These are phyloP conservation scores for Trichopoda pennipes DNA, from an alignment of 2,888 invertebrate genomes.

Conservation along the genomic window DNA sequence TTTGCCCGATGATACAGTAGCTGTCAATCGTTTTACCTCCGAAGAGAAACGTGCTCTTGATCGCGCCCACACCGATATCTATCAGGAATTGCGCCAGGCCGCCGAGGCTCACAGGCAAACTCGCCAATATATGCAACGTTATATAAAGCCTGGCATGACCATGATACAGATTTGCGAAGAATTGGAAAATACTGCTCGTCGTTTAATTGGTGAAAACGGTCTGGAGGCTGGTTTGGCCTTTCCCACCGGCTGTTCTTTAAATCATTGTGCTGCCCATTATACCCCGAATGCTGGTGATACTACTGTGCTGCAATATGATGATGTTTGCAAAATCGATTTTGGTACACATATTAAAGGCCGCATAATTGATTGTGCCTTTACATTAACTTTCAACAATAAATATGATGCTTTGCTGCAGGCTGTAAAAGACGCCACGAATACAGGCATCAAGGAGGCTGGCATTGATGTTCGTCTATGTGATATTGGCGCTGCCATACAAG, in stretches of 20 bases:
- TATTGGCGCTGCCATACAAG: conserved; percentile 97
- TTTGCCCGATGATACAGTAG: conserved; percentile 89
- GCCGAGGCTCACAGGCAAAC: conserved; percentile 99
- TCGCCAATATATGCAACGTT: conserved; percentile 87
- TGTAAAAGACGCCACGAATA: conserved; percentile 98
- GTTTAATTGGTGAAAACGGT: conserved; percentile 96
- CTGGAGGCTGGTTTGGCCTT: conserved; percentile 96
- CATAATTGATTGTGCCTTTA: conserved; percentile 99
- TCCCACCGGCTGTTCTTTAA: conserved; percentile 99
- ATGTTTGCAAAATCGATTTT: conserved; percentile 99
- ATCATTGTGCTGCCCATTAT: conserved; percentile 99
- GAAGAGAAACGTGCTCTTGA: conserved; percentile 96
- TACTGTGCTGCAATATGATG: conserved; percentile 96
- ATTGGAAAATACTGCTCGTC: conserved; percentile 94
- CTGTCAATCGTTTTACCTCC: conserved; percentile 91
- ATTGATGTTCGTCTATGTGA: conserved; percentile 99
- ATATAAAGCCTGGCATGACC: conserved; percentile 98
- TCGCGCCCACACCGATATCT: conserved; percentile 94
- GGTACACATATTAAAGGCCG: conserved; percentile 99
- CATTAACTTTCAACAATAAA: conserved; percentile 96
- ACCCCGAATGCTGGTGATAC: conserved; percentile 99
- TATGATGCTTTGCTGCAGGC: conserved; percentile 97
- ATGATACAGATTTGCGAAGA: conserved; percentile 99
- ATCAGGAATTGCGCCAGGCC: conserved; percentile 96
- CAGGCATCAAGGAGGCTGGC: conserved; percentile 96